Base-by-base conservation (phyloP, 2,888 invertebrate species). In the Aproaerema taeniolella region DNA sequence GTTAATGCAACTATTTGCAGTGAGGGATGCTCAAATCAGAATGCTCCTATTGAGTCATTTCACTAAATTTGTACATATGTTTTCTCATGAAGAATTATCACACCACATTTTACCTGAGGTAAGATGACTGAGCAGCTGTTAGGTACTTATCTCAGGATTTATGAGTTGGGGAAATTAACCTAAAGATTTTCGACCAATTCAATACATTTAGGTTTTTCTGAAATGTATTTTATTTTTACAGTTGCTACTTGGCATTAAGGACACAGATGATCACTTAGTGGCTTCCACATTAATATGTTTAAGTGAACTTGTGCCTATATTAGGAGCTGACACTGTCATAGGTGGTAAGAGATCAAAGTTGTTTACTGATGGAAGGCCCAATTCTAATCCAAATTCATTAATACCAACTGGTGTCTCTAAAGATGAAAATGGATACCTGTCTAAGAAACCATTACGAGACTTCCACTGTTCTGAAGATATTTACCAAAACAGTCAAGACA, bases 281-380 rank as follows among this genome's bases (percentile, higher is more conserved):
- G 90, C 93, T 15, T 91, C 92, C 42, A 96, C 96, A 8, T 80
- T 97, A 34, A 89, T 91, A 41, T 93, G 94, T 38, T 75, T 97
- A 42, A 95, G 96, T 41, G 93, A 94, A 59, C 77, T 97, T 41
- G 93, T 97, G 14, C 94, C 95, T 1, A 89, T 96, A 47, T 82
- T 96, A 37, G 97, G 97, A 9, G 93, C 95, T 9, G 89, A 92
- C n/a, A 89, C 91, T 12, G 95, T 97, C 0, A 92, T 97, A 31
- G 95, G 96, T 2, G 95, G 95, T 0, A 91, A 92, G 60, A 88
- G 96, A 47, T 90, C 90, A 1, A 93, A 92, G 67, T 82, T 95
- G 38, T 97, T 97, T 66, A 92, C 94, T 13, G 95, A 96, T 67
- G 96, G 96, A 5, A 88, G 93, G 54, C 97, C 97, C 2, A 92